Evolutionary conservation across 2,113 vertebrate species (phyloP).

Genomic region (Apistogramma diplotaenia): DNA sequence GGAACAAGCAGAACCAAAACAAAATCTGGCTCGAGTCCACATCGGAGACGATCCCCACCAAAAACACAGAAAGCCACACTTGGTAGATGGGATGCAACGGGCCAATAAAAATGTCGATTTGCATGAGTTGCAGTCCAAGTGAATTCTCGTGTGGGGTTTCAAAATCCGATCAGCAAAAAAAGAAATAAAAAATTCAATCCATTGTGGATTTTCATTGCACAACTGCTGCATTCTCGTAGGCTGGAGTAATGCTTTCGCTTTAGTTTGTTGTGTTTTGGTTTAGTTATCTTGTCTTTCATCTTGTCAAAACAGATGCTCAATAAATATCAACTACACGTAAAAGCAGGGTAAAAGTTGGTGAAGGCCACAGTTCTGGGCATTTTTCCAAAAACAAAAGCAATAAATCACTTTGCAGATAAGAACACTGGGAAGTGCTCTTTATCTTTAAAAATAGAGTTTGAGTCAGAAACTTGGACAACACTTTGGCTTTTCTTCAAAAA

Average conservation of each 20-base stretch:
- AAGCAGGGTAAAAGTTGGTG: neutral
- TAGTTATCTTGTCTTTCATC: neutral
- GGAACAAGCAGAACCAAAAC: slow-evolving; percentile 35
- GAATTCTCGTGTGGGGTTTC: slow-evolving; percentile 6
- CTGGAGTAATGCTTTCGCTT: neutral
- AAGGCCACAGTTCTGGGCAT: neutral
- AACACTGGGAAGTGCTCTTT: neutral
- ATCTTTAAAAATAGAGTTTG: slow-evolving; percentile 3
- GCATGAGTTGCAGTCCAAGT: slow-evolving; percentile 9
- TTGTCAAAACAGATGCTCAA: neutral
- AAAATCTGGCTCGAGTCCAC: slow-evolving; percentile 21
- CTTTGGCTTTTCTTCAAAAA: slow-evolving; percentile 35
- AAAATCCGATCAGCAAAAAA: neutral
- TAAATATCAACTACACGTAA: neutral
- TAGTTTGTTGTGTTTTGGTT: neutral
- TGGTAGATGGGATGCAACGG: neutral
- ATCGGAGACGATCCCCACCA: slow-evolving; percentile 1
- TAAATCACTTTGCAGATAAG: neutral
- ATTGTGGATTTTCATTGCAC: slow-evolving; percentile 8
- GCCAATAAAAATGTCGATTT: slow-evolving; percentile 21
- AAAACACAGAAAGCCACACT: slow-evolving; percentile 19
- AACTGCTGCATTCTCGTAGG: neutral
- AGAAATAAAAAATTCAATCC: neutral
- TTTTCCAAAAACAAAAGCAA: neutral
- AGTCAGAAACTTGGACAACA: slow-evolving; percentile 34